These are phyloP conservation scores for Rhombomys opimus DNA, from an alignment of 2,113 vertebrate species.

Conservation along the genomic window DNA sequence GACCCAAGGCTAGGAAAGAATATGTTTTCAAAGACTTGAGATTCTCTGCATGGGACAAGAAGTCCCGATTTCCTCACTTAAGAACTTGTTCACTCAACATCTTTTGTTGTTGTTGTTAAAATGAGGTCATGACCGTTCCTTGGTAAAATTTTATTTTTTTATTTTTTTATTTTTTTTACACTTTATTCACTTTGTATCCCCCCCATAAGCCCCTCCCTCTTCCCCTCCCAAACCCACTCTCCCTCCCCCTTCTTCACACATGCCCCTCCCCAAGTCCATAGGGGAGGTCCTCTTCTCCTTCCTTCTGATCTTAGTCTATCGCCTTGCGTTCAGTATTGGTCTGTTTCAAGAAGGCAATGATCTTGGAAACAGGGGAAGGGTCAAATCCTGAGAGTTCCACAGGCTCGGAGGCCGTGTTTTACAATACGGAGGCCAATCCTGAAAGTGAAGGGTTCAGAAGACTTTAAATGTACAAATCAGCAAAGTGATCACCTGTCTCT, in stretches of 20 bases:
- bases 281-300: too few relatives aligned
- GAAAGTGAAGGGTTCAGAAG: not conserved
- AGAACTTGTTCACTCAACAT: not conserved
- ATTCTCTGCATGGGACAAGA: not conserved
- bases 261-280: too few relatives aligned
- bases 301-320: too few relatives aligned
- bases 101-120: not conserved
- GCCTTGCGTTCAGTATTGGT: not conserved
- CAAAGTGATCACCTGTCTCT: accelerated
- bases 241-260: too few relatives aligned
- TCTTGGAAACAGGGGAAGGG: not conserved
- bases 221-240: too few relatives aligned
- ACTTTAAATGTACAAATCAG: accelerated
- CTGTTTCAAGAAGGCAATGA: not conserved
- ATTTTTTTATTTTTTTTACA: too few relatives aligned
- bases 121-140: not conserved
- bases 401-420: not conserved
- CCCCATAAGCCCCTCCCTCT: too few relatives aligned
- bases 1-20: not conserved
- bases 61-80: not conserved
- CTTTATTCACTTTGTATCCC: too few relatives aligned
- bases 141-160: not conserved
- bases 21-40: not conserved
- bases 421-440: not conserved
- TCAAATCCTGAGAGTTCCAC: not conserved